These are phyloP conservation scores for Stomatorhinus walkeri DNA, from an alignment of 2,797 vertebrate species.

Conservation along the genomic window DNA sequence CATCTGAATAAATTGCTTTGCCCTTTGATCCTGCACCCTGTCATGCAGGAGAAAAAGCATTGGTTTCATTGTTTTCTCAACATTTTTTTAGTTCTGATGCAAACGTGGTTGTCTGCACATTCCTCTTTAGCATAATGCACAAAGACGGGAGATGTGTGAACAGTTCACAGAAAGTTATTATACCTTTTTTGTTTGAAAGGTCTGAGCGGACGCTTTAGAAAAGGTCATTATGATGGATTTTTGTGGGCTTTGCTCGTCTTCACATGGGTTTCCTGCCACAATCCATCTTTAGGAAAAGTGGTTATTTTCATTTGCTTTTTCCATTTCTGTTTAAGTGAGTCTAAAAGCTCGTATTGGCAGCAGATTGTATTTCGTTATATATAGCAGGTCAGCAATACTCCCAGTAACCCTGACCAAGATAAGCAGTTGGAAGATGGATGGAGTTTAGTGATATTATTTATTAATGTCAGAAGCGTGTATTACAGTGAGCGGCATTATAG, in stretches of 20 bases:
- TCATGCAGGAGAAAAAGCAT: not conserved
- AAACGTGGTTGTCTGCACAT: not conserved
- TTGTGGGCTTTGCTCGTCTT: not conserved
- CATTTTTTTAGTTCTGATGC: not conserved
- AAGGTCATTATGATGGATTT: not conserved
- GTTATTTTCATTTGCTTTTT: not conserved
- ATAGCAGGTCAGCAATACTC: not conserved
- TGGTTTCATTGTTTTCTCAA: not conserved
- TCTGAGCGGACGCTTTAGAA: not conserved
- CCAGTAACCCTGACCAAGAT: not conserved
- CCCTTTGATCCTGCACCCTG: not conserved
- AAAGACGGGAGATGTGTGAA: not conserved
- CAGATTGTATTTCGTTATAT: conserved; percentile 9
- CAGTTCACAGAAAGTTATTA: not conserved
- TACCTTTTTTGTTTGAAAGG: not conserved
- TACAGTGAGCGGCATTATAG: not conserved
- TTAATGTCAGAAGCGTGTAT: not conserved
- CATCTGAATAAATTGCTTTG: not conserved
- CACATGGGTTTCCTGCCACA: not conserved
- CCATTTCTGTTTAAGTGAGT: not conserved
- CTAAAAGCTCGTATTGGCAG: conserved; percentile 39
- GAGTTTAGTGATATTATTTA: not conserved
- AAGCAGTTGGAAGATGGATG: not conserved
- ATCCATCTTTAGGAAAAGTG: not conserved
- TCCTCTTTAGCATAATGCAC: not conserved